phyloP scores from a whole-genome alignment of 2,888 invertebrate species.

The Acronicta leporina region DNA sequence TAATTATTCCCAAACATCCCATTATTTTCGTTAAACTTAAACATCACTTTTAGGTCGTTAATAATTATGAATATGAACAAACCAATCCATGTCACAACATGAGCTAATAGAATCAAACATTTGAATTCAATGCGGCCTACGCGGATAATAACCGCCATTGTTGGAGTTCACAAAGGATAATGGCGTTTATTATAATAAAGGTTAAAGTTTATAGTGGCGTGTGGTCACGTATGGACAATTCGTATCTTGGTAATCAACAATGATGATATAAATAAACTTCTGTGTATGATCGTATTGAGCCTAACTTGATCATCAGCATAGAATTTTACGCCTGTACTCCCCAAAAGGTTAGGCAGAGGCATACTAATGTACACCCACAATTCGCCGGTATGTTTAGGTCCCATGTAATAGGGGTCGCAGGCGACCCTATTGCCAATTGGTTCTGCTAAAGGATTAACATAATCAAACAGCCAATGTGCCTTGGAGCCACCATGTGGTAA shows the following conservation, averaged over 20 bases:
- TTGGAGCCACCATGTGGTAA: too few species aligned
- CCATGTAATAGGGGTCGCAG: too few species aligned
- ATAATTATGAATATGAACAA: constrained; percentile 18
- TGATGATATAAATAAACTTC: constrained; percentile 18
- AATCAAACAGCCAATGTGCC: too few species aligned
- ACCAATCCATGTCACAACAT: constrained; percentile 8
- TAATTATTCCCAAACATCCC: not conserved
- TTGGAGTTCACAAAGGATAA: constrained; percentile 20
- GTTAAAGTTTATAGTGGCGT: constrained; percentile 19
- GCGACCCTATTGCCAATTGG: too few species aligned
- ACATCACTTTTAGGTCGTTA: not conserved
- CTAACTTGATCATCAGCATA: too few species aligned
- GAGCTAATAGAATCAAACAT: constrained; percentile 37
- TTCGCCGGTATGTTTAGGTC: too few species aligned
- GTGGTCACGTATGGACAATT: not conserved
- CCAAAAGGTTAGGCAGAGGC: too few species aligned
- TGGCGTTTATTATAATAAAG: constrained; percentile 1
- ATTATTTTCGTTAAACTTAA: not conserved
- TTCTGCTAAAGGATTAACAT: too few species aligned
- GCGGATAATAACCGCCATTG: constrained; percentile 34
- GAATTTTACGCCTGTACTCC: too few species aligned
- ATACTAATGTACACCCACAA: too few species aligned
- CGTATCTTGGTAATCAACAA: constrained; percentile 5
- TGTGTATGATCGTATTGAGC: not conserved
- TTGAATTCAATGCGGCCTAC: constrained; percentile 41